A percentile compares a stretch with the other conserved stretches of the same genome.
These are phyloP conservation scores for Diploscapter pachys DNA, from an alignment of 1,140 invertebrate genomes.

Conservation along the genomic window DNA sequence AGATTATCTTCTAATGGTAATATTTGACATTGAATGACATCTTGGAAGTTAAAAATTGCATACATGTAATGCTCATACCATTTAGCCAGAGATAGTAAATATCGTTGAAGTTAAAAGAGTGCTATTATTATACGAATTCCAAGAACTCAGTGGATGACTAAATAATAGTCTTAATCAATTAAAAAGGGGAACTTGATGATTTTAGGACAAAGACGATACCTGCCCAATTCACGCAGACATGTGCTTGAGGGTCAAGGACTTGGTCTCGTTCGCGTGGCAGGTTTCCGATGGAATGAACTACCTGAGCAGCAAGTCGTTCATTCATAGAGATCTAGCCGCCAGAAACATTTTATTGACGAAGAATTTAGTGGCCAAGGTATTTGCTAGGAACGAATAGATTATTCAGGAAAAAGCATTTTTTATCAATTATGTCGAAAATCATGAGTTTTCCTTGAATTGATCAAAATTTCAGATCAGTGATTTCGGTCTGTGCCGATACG, in stretches of 20 bases:
- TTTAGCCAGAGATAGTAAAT: no score
- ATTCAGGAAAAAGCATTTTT: background rate
- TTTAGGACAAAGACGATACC: conserved; percentile 18
- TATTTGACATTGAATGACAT: background rate
- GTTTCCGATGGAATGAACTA: conserved; percentile 35
- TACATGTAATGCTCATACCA: background rate
- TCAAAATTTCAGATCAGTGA: conserved; percentile 27
- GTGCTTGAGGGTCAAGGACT: conserved; percentile 26
- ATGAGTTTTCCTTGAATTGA: background rate
- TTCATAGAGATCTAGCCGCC: conserved; percentile 32
- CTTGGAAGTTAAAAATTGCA: background rate
- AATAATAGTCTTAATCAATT: no score
- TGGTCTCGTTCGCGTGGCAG: conserved; percentile 33
- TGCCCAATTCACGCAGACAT: conserved; percentile 29
- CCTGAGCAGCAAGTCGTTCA: conserved; percentile 18
- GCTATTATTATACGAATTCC: no score
- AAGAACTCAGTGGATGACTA: no score
- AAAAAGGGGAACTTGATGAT: background rate
- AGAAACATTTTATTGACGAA: conserved; percentile 32
- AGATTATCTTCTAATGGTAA: conserved; percentile 13
- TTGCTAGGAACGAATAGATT: background rate
- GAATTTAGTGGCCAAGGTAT: conserved; percentile 25
- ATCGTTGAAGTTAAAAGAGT: no score
- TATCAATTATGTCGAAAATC: background rate
- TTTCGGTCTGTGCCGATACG: conserved; percentile 32